Conservation (phyloP, 1,140 invertebrate genomes). For the Drosophila arawakana region DNA sequence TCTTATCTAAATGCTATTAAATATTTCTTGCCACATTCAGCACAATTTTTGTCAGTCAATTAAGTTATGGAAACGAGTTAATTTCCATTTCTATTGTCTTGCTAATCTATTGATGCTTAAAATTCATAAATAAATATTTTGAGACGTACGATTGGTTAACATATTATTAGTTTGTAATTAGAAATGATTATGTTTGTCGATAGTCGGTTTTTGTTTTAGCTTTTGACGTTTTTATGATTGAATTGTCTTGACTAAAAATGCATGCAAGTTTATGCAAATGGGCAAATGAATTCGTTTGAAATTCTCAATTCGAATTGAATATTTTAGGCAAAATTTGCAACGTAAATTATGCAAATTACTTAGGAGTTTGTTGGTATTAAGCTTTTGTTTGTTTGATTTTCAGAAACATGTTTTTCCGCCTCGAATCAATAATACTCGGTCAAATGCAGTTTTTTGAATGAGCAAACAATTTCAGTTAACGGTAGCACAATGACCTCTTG, state of each 20-base stretch:
- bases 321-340: constrained; percentile 62
- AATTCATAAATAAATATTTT: neutral
- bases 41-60: constrained; percentile 41
- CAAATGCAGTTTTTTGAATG: constrained; percentile 62
- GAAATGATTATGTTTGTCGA: constrained; percentile 14
- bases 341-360: constrained; percentile 73
- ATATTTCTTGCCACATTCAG: constrained; percentile 16
- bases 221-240: constrained; percentile 16
- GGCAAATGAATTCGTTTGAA: constrained; percentile 24
- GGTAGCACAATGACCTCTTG: constrained; percentile 76
- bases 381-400: constrained; percentile 24
- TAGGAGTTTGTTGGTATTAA: constrained; percentile 42
- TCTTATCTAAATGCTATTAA: constrained; percentile 46
- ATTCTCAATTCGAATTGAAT: constrained; percentile 41
- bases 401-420: constrained; percentile 29
- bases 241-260: constrained; percentile 14
- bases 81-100: constrained; percentile 33
- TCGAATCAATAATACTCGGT: constrained; percentile 48
- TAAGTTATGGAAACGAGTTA: constrained; percentile 32
- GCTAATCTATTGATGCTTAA: constrained; percentile 14
- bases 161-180: constrained; percentile 22
- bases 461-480: constrained; percentile 63
- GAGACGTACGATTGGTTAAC: neutral
- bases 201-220: constrained; percentile 4
- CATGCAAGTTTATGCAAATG: constrained; percentile 31